phyloP scores from a whole-genome alignment of 2,888 invertebrate genomes.

The Leptopilina syphax region DNA sequence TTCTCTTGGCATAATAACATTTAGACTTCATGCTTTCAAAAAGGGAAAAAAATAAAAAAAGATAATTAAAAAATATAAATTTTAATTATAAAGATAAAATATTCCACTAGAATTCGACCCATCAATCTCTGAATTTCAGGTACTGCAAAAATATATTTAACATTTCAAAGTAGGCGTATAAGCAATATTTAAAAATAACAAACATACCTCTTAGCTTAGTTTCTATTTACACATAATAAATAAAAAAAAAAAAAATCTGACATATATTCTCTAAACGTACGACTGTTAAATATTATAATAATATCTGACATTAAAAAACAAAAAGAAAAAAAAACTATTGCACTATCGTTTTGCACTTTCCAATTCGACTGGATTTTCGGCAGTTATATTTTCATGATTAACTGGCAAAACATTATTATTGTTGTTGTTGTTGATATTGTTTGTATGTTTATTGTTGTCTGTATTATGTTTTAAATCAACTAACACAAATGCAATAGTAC shows the following conservation, averaged over 20 bases:
- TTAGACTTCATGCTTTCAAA: too few relatives aligned
- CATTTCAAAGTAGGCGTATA: not conserved
- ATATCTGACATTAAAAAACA: not conserved
- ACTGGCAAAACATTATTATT: constrained; percentile 32
- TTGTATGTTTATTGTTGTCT: constrained; percentile 43
- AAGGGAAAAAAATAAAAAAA: too few relatives aligned
- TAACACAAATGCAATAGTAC: constrained; percentile 86
- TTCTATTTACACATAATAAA: constrained; percentile 21
- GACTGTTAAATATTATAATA: not conserved
- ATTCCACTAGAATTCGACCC: not conserved
- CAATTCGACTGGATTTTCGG: constrained; percentile 28
- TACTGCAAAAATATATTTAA: constrained; percentile 18
- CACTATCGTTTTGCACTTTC: constrained; percentile 24
- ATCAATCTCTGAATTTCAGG: constrained; percentile 1
- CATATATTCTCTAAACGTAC: not conserved
- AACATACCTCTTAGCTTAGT: constrained; percentile 3
- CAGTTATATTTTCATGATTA: constrained; percentile 3
- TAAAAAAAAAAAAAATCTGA: constrained; percentile 12
- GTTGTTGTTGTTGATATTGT: too few relatives aligned
- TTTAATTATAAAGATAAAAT: not conserved
- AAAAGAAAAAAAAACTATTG: not conserved
- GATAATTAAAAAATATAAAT: too few relatives aligned
- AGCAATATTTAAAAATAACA: constrained; percentile 6
- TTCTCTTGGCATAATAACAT: too few relatives aligned
- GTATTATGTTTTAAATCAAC: constrained; percentile 81